Percentiles rank a stretch among this genome's conserved stretches.
These are phyloP conservation scores for Ellobium chinense DNA, from an alignment of 2,888 invertebrate genomes.

Conservation along the genomic window DNA sequence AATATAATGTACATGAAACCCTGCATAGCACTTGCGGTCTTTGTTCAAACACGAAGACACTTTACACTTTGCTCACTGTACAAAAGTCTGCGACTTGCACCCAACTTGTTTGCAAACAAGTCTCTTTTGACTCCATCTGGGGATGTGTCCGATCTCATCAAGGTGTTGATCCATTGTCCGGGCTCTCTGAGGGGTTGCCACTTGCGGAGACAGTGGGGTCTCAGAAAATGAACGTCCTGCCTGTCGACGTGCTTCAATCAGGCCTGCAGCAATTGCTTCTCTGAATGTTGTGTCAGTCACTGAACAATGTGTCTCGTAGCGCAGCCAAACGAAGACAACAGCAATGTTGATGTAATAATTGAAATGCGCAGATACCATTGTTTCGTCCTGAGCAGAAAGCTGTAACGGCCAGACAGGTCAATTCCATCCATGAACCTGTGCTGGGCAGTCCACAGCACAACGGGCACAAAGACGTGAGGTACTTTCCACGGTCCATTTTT, in stretches of 20 bases:
- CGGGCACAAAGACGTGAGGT: too few species aligned
- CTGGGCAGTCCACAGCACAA: slow-evolving; percentile 26
- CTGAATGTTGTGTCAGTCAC: background rate
- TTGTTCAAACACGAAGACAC: background rate
- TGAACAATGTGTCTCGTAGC: background rate
- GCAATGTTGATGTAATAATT: background rate
- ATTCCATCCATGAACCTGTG: slow-evolving; percentile 49
- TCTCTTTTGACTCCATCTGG: background rate
- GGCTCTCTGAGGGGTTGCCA: background rate
- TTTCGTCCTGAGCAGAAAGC: slow-evolving; percentile 25
- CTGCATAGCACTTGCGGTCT: background rate
- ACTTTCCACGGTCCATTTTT: too few species aligned
- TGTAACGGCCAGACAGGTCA: slow-evolving; percentile 41
- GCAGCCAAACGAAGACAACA: background rate
- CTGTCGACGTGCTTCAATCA: background rate
- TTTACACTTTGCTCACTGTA: background rate
- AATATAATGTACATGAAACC: background rate
- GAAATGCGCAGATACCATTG: slow-evolving; percentile 15
- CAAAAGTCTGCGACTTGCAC: background rate
- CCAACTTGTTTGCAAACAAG: background rate
- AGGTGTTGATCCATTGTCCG: background rate
- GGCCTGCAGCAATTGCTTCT: background rate
- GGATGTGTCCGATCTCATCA: background rate
- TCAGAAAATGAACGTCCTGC: background rate
- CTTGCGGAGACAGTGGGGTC: background rate